phyloP scores from a whole-genome alignment of 2,888 invertebrate genomes.

The Hydriomena furcata region DNA sequence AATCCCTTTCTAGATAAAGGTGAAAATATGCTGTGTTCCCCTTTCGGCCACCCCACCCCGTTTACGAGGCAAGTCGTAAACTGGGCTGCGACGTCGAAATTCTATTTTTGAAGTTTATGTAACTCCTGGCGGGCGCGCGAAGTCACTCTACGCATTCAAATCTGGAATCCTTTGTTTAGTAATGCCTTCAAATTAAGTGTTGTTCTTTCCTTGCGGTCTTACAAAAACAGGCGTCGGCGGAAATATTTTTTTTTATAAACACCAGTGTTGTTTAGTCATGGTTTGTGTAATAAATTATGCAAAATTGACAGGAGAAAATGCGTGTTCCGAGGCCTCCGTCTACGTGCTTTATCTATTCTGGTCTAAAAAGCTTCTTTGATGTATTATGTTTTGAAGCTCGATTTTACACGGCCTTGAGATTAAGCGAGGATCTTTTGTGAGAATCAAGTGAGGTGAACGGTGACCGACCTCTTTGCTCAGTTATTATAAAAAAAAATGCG shows the following conservation, averaged over 20 bases:
- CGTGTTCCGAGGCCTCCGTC: conserved; percentile 46
- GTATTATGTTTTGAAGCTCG: conserved; percentile 28
- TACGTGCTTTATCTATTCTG: conserved; percentile 47
- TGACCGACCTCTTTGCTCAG: background rate
- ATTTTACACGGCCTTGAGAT: conserved; percentile 19
- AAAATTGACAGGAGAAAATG: conserved; percentile 52
- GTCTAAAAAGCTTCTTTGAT: conserved; percentile 39
- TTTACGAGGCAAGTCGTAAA: conserved; percentile 69
- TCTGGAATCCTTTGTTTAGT: conserved; percentile 56
- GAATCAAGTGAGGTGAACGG: conserved; percentile 11
- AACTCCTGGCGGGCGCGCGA: conserved; percentile 50
- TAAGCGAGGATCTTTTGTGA: conserved; percentile 12
- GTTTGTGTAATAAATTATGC: conserved; percentile 59
- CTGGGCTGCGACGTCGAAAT: conserved; percentile 60
- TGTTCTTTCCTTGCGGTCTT: conserved; percentile 33
- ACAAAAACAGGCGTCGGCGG: conserved; percentile 37
- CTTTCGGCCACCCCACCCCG: conserved; percentile 52
- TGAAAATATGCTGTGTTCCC: conserved; percentile 62
- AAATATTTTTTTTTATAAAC: conserved; percentile 42
- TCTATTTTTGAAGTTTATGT: conserved; percentile 74
- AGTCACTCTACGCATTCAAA: conserved; percentile 53
- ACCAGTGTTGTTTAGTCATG: conserved; percentile 51
- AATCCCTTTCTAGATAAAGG: conserved; percentile 60
- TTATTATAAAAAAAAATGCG: conserved; percentile 1
- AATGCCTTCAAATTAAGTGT: conserved; percentile 42